These are phyloP conservation scores for Sebastes steindachneri DNA, from an alignment of 2,797 vertebrate genomes.

Conservation along the genomic window DNA sequence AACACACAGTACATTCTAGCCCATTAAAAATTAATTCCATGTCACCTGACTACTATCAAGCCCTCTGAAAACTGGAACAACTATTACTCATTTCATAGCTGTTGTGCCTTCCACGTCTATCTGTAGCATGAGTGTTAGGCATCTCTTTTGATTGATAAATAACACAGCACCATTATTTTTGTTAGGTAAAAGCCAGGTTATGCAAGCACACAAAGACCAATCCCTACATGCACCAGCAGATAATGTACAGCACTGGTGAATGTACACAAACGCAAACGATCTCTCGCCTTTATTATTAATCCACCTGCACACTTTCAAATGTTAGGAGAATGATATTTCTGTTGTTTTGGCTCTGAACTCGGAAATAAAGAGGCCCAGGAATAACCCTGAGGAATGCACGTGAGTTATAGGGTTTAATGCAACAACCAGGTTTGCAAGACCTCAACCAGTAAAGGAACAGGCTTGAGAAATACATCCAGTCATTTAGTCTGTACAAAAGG, in stretches of 20 bases:
- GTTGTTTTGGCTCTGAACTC: neutral
- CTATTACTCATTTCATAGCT: neutral
- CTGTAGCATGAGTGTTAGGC: no score
- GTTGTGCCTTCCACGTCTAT: neutral
- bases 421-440: neutral
- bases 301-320: neutral
- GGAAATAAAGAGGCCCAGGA: neutral
- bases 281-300: neutral
- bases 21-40: neutral
- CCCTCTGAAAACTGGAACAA: neutral
- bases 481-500: neutral
- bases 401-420: neutral
- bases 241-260: neutral
- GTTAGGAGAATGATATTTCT: neutral
- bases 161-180: neutral
- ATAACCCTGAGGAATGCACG: neutral
- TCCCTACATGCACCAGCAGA: neutral
- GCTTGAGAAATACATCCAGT: neutral
- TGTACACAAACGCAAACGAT: neutral
- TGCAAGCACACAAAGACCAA: neutral
- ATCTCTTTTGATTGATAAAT: neutral
- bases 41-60: neutral
- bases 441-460: neutral
- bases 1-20: neutral
- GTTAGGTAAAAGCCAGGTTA: neutral